phyloP scores from a whole-genome alignment of 1,140 invertebrate genomes.

The Aphaenogaster ashmeadi region DNA sequence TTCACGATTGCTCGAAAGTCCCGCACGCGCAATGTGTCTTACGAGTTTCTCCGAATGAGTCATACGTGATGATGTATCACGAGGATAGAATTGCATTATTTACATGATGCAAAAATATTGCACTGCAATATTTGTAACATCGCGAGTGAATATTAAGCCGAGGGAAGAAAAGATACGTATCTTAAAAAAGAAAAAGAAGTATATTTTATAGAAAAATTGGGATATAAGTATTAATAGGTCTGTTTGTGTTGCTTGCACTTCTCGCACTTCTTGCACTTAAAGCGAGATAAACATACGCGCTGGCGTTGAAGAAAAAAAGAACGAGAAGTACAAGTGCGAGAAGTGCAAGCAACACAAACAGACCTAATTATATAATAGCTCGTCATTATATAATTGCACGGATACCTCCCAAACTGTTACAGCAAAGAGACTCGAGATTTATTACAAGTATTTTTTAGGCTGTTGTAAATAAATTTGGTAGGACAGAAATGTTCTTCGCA shows the following conservation, averaged over 20 bases:
- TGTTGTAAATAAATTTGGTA: neutral
- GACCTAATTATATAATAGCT: slow-evolving; percentile 26
- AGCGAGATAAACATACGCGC: too few species aligned
- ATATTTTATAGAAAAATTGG: neutral
- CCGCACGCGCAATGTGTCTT: too few species aligned
- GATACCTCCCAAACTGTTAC: neutral
- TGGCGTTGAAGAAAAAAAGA: too few species aligned
- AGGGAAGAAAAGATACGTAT: neutral
- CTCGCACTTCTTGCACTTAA: too few species aligned
- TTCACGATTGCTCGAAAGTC: neutral
- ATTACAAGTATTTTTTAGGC: neutral
- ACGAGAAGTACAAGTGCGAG: too few species aligned
- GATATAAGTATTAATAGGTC: neutral
- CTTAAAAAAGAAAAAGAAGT: neutral
- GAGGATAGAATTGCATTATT: neutral
- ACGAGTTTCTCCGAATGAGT: neutral
- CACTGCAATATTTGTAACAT: neutral
- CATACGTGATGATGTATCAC: neutral
- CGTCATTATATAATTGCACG: slow-evolving; percentile 21
- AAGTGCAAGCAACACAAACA: too few species aligned
- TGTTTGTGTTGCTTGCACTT: too few species aligned
- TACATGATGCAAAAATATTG: neutral
- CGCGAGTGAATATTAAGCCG: neutral
- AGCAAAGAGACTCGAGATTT: neutral
- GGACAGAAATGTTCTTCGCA: neutral